These are phyloP conservation scores for Tromatobia lineatoria DNA, from an alignment of 2,888 invertebrate genomes.

Conservation along the genomic window DNA sequence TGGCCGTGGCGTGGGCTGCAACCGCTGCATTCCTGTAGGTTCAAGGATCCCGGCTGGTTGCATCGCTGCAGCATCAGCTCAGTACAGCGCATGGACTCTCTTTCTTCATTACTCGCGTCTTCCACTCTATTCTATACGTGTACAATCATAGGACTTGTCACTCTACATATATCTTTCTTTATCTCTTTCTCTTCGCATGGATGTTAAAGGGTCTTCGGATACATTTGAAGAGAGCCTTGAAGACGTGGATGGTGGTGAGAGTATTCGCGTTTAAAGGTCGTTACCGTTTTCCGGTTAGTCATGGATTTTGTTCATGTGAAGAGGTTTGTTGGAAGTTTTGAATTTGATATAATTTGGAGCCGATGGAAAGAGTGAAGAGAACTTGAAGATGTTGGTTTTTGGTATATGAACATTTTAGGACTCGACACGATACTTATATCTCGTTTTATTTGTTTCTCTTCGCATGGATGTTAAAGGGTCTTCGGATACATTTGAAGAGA, in stretches of 20 bases:
- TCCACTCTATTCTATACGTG: neutral
- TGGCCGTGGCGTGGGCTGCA: conserved; percentile 80
- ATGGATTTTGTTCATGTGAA: neutral
- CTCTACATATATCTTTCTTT: conserved; percentile 3
- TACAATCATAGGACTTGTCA: conserved; percentile 6
- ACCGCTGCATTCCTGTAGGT: conserved; percentile 84
- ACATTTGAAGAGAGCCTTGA: neutral
- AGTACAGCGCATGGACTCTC: conserved; percentile 59
- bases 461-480: neutral
- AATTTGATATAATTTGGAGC: neutral
- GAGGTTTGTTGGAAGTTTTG: neutral
- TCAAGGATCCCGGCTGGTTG: conserved; percentile 82
- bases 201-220: neutral
- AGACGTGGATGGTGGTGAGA: neutral
- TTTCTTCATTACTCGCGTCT: conserved; percentile 33
- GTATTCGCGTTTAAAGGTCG: neutral
- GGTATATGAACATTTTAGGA: too few relatives aligned
- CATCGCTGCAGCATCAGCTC: conserved; percentile 56
- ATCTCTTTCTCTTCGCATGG: neutral
- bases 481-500: neutral
- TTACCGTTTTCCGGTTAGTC: neutral
- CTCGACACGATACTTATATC: conserved; percentile 2
- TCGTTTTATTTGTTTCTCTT: neutral
- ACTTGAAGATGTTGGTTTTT: too few relatives aligned
- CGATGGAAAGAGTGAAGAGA: neutral